Percentiles rank a stretch among this genome's conserved stretches.
Conservation (phyloP, 53 echinoderm and acorn worm genomes). For the Paelopatides confundens region DNA sequence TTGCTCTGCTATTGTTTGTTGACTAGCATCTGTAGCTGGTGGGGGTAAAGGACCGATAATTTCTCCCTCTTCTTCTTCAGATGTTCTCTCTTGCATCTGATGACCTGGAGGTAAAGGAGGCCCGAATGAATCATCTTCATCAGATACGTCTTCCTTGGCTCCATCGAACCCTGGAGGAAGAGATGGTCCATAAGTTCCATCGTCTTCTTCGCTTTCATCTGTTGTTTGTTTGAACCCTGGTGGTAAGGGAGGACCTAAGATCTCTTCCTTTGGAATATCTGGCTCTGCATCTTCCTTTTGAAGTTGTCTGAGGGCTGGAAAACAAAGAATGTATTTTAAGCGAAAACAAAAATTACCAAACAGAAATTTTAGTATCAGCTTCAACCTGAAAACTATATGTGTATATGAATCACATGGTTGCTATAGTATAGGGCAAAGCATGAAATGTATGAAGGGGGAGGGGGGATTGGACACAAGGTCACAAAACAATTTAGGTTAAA, state of each 20-base stretch:
- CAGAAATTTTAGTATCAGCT: too few species aligned
- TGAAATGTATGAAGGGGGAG: too few species aligned
- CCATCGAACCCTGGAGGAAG: conserved; percentile 59
- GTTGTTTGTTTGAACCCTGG: conserved; percentile 22
- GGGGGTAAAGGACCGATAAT: conserved; percentile 82
- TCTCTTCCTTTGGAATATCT: neutral
- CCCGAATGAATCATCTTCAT: conserved; percentile 74
- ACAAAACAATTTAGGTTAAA: too few species aligned
- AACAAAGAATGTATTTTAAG: neutral
- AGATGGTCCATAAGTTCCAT: conserved; percentile 57
- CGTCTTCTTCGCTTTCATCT: neutral
- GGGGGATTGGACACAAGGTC: too few species aligned
- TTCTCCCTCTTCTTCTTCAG: conserved; percentile 80
- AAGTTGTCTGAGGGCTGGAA: neutral
- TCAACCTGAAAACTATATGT: too few species aligned
- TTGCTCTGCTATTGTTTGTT: conserved; percentile 67
- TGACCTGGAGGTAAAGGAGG: conserved; percentile 73
- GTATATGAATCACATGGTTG: too few species aligned
- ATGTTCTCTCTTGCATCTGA: conserved; percentile 48
- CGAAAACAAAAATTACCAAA: too few species aligned
- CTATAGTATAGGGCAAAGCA: too few species aligned
- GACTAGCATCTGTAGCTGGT: conserved; percentile 14
- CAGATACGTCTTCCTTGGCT: neutral
- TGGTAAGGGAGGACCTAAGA: conserved; percentile 56
- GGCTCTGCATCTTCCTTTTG: neutral